Conservation (phyloP, 1,140 invertebrate species). For the Hylaeus anthracinus region DNA sequence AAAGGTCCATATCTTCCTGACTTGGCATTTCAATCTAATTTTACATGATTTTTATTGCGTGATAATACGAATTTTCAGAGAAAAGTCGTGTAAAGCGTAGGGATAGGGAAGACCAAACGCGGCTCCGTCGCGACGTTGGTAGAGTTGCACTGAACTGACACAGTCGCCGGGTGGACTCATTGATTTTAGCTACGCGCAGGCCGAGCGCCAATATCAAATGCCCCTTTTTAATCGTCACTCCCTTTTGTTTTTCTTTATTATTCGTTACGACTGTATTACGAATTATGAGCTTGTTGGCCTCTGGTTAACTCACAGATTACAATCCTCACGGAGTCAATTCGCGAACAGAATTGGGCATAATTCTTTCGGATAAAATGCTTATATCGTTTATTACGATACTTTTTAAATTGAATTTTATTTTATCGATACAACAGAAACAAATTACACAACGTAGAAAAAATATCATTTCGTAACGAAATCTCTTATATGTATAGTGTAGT, state of each 20-base stretch:
- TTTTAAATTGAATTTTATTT: no score
- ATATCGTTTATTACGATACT: no score
- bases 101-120: constrained; percentile 38
- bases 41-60: constrained; percentile 69
- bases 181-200: constrained; percentile 76
- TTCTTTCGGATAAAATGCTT: neutral
- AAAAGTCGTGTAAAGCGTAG: constrained; percentile 31
- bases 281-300: neutral
- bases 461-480: neutral
- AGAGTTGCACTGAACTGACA: constrained; percentile 66
- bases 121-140: constrained; percentile 53
- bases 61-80: constrained; percentile 25
- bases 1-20: constrained; percentile 76
- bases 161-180: constrained; percentile 65
- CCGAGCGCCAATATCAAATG: constrained; percentile 66
- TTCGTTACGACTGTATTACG: neutral
- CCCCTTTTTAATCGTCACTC: neutral
- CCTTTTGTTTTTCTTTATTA: neutral
- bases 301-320: neutral
- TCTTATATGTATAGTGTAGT: no score
- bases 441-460: no score
- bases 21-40: constrained; percentile 70
- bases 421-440: no score
- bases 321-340: neutral
- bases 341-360: neutral